Conservation (phyloP, 2,797 vertebrate species). For the Xiphorhynchus erythropygius region DNA sequence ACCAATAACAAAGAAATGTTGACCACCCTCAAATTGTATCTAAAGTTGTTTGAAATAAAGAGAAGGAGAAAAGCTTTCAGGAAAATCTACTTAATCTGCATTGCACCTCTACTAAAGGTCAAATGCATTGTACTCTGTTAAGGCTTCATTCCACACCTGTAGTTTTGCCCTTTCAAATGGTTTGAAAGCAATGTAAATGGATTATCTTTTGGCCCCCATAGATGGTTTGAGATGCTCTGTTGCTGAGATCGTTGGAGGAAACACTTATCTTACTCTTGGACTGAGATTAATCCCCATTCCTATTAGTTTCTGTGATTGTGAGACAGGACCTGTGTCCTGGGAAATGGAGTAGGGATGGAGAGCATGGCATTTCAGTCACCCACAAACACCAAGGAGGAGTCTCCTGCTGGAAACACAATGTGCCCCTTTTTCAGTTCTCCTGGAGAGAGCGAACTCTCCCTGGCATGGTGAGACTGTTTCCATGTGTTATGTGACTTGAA, state of each 20-base stretch:
- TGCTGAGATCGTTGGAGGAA: neutral
- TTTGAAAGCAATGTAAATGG: neutral
- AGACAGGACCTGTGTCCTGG: neutral
- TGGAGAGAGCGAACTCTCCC: neutral
- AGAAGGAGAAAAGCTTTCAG: neutral
- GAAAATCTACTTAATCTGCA: neutral
- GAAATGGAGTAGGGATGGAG: neutral
- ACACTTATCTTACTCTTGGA: neutral
- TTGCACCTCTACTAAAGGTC: neutral
- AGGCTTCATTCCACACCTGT: neutral
- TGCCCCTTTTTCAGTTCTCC: neutral
- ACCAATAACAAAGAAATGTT: neutral
- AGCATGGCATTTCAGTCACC: fast-evolving
- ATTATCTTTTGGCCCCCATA: neutral
- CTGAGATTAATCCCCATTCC: neutral
- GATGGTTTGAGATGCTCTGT: neutral
- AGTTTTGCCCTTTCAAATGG: neutral
- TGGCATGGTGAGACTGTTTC: neutral
- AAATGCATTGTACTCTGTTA: neutral
- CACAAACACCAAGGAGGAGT: fast-evolving
- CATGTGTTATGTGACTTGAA: neutral
- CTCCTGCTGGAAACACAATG: neutral
- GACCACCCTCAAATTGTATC: neutral
- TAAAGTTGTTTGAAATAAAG: neutral
- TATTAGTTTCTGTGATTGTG: neutral